phyloP scores from a whole-genome alignment of 2,888 invertebrate genomes.

The Melinaea menophilus region DNA sequence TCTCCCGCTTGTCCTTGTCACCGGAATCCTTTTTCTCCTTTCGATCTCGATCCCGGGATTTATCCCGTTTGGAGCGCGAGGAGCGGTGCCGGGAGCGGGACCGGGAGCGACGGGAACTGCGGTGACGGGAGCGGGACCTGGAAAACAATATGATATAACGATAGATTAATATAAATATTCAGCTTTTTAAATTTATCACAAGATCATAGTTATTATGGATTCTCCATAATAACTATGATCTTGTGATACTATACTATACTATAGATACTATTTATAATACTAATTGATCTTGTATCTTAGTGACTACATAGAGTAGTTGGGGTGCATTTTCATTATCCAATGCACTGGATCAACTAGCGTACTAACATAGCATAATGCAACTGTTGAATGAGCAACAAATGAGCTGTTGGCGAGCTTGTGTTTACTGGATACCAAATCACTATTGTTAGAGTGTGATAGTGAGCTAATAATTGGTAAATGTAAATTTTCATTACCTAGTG shows the following conservation, averaged over 20 bases:
- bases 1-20: slow-evolving; percentile 50
- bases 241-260: too few relatives aligned
- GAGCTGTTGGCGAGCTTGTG: background rate
- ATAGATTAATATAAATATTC: too few relatives aligned
- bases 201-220: too few relatives aligned
- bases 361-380: too few relatives aligned
- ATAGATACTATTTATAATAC: too few relatives aligned
- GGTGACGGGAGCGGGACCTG: slow-evolving; percentile 77
- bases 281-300: background rate
- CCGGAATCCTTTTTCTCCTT: slow-evolving; percentile 50
- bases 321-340: background rate
- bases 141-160: too few relatives aligned
- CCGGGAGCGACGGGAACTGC: slow-evolving; percentile 76
- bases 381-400: too few relatives aligned
- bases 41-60: slow-evolving; percentile 58
- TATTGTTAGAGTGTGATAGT: background rate
- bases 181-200: too few relatives aligned
- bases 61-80: slow-evolving; percentile 72
- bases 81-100: slow-evolving; percentile 76
- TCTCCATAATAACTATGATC: too few relatives aligned
- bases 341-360: too few relatives aligned
- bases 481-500: slow-evolving; percentile 57
- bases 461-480: background rate
- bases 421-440: background rate
- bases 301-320: too few relatives aligned